These are phyloP conservation scores for Tipula unca DNA, from an alignment of 2,888 invertebrate species.

Conservation along the genomic window DNA sequence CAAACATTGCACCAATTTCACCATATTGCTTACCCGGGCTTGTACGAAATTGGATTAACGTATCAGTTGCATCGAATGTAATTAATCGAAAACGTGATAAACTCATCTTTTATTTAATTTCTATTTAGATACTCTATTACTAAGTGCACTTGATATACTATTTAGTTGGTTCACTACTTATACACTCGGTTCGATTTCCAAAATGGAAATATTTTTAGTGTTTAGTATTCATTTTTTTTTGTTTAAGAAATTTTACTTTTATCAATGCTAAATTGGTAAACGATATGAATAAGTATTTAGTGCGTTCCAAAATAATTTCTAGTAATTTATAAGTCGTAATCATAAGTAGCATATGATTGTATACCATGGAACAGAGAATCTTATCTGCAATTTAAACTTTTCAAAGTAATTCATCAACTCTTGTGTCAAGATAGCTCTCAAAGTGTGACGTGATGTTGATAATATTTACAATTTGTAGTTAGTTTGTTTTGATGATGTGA, in stretches of 20 bases:
- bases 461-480: neutral
- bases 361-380: neutral
- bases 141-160: neutral
- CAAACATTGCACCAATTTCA: conserved; percentile 58
- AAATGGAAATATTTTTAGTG: neutral
- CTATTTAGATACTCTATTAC: neutral
- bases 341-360: neutral
- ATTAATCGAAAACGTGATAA: conserved; percentile 46
- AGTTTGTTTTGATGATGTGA: neutral
- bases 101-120: conserved; percentile 28
- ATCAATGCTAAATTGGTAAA: neutral
- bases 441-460: neutral
- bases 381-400: neutral
- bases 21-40: conserved; percentile 69
- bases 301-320: neutral
- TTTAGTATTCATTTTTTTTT: neutral
- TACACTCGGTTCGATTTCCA: neutral
- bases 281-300: neutral
- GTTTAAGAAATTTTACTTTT: neutral
- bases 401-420: neutral
- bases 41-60: conserved; percentile 61
- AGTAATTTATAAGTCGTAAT: neutral
- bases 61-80: conserved; percentile 85
- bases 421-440: neutral
- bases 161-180: neutral